Base-by-base conservation (phyloP, 2,113 vertebrate genomes). In the Potamarius usumacintae region DNA sequence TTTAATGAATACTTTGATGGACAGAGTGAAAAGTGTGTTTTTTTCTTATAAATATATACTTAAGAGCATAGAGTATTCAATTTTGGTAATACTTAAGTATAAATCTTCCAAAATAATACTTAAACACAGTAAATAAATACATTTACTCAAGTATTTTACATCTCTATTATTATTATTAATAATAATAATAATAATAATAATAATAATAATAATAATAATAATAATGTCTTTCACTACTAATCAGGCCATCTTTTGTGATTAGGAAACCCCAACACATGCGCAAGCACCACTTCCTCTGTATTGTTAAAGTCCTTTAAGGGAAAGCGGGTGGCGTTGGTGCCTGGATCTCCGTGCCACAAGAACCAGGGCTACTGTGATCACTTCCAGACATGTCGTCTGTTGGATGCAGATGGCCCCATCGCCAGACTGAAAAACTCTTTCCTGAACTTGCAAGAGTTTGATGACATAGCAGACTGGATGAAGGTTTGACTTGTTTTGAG, bases 331-430 rank as follows among this genome's bases (percentile, higher is more conserved):
- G 85, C 92, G 0, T 89, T 95, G 52, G 86, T 93, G 0, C 88
- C 95, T 0, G 96, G 95, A 0, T 89, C 95, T 0, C 94, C 95
- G 0, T 96, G 96, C 87, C 92, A 89, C 1, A 85, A 85, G 48
- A 95, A 92, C 88, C 92, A 76, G 48, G 95, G 94, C n/a, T 96
- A 95, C 91, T 96, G 96, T 0, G 96, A 96, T 89, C 94, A 93
- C 83, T 95, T 97, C 82, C 92, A 94, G 0, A 27, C 94, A 20
- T 96, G 96, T 78, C 94, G 95, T n/a, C 79, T 94, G 14, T 92
- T 96, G 84, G 93, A 96, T 34, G 94, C 95, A 0, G 96, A 96
- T 0, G 94, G 96, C 0, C 96, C 95, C 27, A 94, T 96, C 0
- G 96, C 96, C 22, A 91, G 95, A 74, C 93, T 95, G 63, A 96